A percentile compares a stretch with the other conserved stretches of the same genome.
phyloP scores from a whole-genome alignment of 1,140 invertebrate genomes.

The Diprion similis region DNA sequence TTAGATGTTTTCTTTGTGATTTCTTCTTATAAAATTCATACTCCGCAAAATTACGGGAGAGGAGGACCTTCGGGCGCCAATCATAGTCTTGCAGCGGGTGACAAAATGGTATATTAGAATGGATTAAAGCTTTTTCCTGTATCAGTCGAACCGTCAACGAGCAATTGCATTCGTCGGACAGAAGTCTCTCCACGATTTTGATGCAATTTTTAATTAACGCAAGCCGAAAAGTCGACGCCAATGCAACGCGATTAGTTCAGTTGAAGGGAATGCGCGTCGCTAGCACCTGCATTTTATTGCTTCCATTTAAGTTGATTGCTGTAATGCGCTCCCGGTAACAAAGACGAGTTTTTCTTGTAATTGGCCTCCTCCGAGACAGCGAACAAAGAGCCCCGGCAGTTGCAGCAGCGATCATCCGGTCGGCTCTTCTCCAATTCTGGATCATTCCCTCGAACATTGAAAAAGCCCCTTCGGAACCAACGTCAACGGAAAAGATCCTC shows the following conservation, averaged over 20 bases:
- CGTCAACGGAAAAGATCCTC: no score
- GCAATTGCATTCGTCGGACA: no score
- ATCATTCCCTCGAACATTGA: neutral
- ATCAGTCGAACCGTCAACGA: no score
- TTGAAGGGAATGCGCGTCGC: neutral
- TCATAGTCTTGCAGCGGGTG: no score
- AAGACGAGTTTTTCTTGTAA: conserved; percentile 41
- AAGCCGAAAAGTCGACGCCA: neutral
- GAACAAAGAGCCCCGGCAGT: neutral
- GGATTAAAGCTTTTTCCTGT: no score
- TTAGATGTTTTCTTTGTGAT: no score
- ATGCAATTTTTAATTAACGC: no score
- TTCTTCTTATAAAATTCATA: no score
- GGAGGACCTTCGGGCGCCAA: no score
- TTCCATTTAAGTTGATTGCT: conserved; percentile 47
- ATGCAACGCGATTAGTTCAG: neutral
- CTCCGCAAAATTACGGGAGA: no score
- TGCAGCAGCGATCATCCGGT: neutral
- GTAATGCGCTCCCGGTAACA: conserved; percentile 41
- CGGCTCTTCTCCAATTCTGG: neutral
- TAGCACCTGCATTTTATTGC: conserved; percentile 36
- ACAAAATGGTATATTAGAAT: no score
- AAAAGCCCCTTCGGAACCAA: neutral
- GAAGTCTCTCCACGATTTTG: no score
- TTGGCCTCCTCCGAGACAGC: conserved; percentile 28